Evolutionary conservation across 2,797 vertebrate genomes (phyloP).

Genomic region (Ciconia nigra): DNA sequence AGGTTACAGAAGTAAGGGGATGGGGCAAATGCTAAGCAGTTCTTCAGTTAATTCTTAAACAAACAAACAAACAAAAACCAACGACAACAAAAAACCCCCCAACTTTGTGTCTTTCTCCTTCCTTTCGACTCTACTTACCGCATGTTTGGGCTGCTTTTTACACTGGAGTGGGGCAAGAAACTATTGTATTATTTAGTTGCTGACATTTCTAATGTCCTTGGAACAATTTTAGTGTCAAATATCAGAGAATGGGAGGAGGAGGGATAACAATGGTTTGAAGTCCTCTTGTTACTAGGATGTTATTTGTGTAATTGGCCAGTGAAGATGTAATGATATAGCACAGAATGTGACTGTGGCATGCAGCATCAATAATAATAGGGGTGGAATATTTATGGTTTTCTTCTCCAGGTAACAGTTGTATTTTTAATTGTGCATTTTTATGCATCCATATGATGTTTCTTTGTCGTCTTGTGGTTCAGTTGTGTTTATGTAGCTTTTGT

Average conservation of each 20-base stretch:
- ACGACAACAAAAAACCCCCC: too few relatives aligned
- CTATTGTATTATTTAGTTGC: background rate
- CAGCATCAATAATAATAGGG: background rate
- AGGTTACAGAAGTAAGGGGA: background rate
- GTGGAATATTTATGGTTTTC: background rate
- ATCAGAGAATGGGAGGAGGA: background rate
- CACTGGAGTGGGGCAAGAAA: background rate
- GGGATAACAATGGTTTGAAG: background rate
- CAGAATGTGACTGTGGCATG: background rate
- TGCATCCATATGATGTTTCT: background rate
- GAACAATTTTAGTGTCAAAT: background rate
- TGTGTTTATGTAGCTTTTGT: background rate
- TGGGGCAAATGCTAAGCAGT: background rate
- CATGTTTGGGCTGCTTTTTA: background rate
- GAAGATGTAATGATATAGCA: background rate
- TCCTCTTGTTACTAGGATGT: background rate
- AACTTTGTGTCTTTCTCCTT: background rate
- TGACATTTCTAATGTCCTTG: background rate
- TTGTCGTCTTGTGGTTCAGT: background rate
- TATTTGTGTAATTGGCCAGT: background rate
- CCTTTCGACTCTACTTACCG: background rate
- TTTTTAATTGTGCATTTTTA: background rate
- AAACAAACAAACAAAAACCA: background rate
- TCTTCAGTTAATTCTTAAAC: background rate
- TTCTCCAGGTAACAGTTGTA: background rate